Percentiles rank a stretch among this genome's conserved stretches.
Conservation (phyloP, 1,140 invertebrate species). For the Dendroctonus valens region DNA sequence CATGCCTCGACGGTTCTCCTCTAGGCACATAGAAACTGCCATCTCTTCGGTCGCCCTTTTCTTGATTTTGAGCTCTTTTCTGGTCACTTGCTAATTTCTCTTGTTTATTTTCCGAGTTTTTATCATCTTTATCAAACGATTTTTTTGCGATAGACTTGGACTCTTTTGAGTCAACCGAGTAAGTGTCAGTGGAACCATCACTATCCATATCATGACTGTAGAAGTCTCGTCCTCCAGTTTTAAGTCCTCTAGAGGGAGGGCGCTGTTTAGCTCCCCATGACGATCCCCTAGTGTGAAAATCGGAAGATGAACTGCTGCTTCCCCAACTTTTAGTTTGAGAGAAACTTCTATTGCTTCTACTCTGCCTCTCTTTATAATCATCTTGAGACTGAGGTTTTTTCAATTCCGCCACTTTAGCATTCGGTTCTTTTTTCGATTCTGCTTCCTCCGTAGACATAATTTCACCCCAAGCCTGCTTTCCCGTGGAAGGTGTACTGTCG, state of each 20-base stretch:
- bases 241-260: conserved; percentile 30
- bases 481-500: conserved; percentile 40
- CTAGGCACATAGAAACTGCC: conserved; percentile 64
- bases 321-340: conserved; percentile 44
- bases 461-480: conserved; percentile 53
- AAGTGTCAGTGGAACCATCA: conserved; percentile 59
- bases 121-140: conserved; percentile 60
- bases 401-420: conserved; percentile 21
- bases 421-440: conserved; percentile 30
- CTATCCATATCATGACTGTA: conserved; percentile 57
- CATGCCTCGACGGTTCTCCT: conserved; percentile 78
- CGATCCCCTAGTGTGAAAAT: conserved; percentile 29
- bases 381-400: conserved; percentile 39
- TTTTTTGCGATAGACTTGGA: conserved; percentile 53
- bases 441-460: conserved; percentile 47
- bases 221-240: conserved; percentile 41
- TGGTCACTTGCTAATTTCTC: conserved; percentile 44
- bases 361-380: conserved; percentile 50
- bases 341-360: conserved; percentile 45
- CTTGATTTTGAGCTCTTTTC: conserved; percentile 50
- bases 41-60: conserved; percentile 52
- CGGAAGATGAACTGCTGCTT: conserved; percentile 41
- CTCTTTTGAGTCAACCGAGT: conserved; percentile 54
- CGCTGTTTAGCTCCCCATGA: conserved; percentile 25
- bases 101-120: conserved; percentile 53